Evolutionary conservation across 2,113 vertebrate genomes (phyloP).

Genomic region (Neofelis nebulosa): DNA sequence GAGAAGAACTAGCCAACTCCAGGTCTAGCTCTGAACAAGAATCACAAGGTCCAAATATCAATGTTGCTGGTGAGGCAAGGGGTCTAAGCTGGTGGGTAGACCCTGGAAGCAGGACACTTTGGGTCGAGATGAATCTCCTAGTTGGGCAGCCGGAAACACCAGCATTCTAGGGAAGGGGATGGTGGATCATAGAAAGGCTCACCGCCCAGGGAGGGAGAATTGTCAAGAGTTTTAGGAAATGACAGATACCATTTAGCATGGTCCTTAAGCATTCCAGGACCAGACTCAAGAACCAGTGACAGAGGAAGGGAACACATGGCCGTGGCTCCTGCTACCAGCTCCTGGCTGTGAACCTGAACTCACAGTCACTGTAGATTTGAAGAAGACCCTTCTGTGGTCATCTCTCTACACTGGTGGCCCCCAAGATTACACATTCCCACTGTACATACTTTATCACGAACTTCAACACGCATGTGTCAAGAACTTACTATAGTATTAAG

Average conservation of each 20-base stretch:
- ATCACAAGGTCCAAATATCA: background rate
- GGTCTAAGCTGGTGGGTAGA: background rate
- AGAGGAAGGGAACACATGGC: background rate
- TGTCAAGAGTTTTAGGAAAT: background rate
- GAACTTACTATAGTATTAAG: background rate
- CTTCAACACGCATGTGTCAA: background rate
- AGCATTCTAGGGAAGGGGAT: background rate
- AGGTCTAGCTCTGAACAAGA: background rate
- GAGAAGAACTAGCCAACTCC: background rate
- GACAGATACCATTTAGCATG: background rate
- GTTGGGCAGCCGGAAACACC: background rate
- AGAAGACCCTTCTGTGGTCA: background rate
- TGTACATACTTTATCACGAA: background rate
- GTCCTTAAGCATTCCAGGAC: background rate
- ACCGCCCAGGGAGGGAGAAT: background rate
- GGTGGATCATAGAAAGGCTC: background rate
- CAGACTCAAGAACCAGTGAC: background rate
- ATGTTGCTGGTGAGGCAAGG: background rate
- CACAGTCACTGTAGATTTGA: background rate
- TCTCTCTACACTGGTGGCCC: background rate
- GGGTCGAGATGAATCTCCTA: background rate
- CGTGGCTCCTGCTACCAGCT: background rate
- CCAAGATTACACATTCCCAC: background rate
- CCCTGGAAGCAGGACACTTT: background rate
- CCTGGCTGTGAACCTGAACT: background rate